Conservation (phyloP, 2,113 vertebrate species). For the Hassar affinis region DNA sequence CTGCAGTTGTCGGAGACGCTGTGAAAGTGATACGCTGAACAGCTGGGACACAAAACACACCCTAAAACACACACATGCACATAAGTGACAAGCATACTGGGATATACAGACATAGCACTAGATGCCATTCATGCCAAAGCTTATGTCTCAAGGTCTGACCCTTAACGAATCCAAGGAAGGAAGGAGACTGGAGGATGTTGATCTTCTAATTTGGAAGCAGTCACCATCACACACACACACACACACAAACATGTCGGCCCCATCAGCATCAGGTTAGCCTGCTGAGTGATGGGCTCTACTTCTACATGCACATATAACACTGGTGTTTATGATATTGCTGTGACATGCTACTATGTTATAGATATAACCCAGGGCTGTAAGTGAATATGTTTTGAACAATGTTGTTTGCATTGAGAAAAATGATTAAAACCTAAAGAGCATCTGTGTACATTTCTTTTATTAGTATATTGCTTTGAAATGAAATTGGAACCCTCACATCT, state of each 20-base stretch:
- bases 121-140: constrained; percentile 36
- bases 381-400: neutral
- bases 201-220: constrained; percentile 25
- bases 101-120: constrained; percentile 28
- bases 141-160: constrained; percentile 45
- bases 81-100: constrained; percentile 16
- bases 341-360: neutral
- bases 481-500: neutral
- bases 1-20: constrained; percentile 48
- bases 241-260: constrained; percentile 12
- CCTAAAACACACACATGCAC: constrained; percentile 24
- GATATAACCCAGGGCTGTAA: neutral
- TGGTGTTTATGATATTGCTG: neutral
- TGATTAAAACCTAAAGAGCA: neutral
- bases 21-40: constrained; percentile 52
- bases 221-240: neutral
- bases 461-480: neutral
- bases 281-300: constrained; percentile 1
- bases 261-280: constrained; percentile 20
- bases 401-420: neutral
- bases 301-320: neutral
- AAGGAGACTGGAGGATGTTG: constrained; percentile 25
- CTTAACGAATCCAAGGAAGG: constrained; percentile 29
- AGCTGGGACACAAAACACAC: constrained; percentile 47
- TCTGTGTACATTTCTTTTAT: neutral